Evolutionary conservation across 2,797 vertebrate genomes (phyloP).

Genomic region (Periophthalmus magnuspinnatus): DNA sequence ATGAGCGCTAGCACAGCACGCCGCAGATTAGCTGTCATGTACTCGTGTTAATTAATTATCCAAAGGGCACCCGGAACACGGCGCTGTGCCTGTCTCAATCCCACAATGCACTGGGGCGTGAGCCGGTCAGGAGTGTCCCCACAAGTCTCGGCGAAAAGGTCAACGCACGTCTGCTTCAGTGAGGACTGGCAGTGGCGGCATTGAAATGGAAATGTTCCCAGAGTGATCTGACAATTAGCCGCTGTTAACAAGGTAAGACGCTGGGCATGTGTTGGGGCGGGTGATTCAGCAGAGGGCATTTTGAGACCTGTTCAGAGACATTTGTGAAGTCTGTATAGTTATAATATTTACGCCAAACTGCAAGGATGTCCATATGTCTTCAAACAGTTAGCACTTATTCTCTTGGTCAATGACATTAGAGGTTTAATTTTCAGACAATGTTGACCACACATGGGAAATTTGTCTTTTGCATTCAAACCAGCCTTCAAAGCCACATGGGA

Average conservation of each 20-base stretch:
- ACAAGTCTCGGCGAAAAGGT: conserved; percentile 51
- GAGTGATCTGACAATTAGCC: conserved; percentile 63
- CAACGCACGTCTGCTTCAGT: conserved; percentile 32
- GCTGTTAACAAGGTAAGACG: conserved; percentile 63
- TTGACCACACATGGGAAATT: neutral
- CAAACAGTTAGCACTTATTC: too few species aligned
- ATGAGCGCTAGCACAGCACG: conserved; percentile 14
- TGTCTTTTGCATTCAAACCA: neutral
- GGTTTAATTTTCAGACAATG: neutral
- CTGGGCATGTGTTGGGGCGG: conserved; percentile 21
- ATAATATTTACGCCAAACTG: neutral
- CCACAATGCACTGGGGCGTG: conserved; percentile 29
- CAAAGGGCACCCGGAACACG: conserved; percentile 24
- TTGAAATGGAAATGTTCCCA: conserved; percentile 55
- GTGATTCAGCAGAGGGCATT: neutral
- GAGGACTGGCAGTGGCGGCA: conserved; percentile 33
- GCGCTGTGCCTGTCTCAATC: conserved; percentile 29
- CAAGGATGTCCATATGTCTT: neutral
- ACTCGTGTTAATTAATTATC: conserved; percentile 49
- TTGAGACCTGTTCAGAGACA: neutral
- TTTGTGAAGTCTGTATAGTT: neutral
- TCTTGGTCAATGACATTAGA: neutral
- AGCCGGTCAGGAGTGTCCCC: conserved; percentile 32
- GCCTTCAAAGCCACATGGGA: neutral
- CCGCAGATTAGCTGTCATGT: conserved; percentile 53